Conservation (phyloP, 2,113 vertebrate genomes). For the Dascyllus trimaculatus region DNA sequence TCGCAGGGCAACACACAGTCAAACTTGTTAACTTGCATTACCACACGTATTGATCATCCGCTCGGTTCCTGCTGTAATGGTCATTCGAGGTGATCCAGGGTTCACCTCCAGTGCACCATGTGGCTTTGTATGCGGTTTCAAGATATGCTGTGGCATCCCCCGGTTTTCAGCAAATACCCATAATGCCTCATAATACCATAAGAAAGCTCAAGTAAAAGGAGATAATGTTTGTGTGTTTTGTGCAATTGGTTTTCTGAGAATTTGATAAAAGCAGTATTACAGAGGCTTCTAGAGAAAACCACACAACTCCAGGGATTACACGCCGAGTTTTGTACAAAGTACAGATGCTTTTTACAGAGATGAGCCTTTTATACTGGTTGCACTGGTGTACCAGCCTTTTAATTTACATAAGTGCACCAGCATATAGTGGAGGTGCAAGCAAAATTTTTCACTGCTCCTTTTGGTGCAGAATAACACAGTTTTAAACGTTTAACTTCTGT, state of each 20-base stretch:
- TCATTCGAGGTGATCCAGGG: slow-evolving; percentile 22
- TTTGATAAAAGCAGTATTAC: not conserved
- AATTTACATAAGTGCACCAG: too few relatives aligned
- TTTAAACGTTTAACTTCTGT: too few relatives aligned
- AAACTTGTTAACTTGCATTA: slow-evolving; percentile 1
- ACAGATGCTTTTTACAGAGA: not conserved
- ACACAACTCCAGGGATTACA: not conserved
- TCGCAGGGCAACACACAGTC: not conserved
- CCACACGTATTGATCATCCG: slow-evolving; percentile 38
- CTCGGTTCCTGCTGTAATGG: slow-evolving; percentile 22
- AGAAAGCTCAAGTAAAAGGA: not conserved
- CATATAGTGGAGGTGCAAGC: too few relatives aligned
- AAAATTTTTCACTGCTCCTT: too few relatives aligned
- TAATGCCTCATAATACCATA: slow-evolving; percentile 36
- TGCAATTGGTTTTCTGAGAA: not conserved
- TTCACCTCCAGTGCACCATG: slow-evolving; percentile 7
- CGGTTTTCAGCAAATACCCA: slow-evolving; percentile 28
- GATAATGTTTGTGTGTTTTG: slow-evolving; percentile 5
- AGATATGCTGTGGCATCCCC: not conserved
- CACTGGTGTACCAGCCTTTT: too few relatives aligned
- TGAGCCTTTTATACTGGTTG: too few relatives aligned
- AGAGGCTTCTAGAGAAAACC: not conserved
- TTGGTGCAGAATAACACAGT: too few relatives aligned
- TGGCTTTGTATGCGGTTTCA: slow-evolving; percentile 15
- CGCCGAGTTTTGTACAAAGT: not conserved